Evolutionary conservation across 2,797 vertebrate genomes (phyloP).

Genomic region (Urophycis tenuis): DNA sequence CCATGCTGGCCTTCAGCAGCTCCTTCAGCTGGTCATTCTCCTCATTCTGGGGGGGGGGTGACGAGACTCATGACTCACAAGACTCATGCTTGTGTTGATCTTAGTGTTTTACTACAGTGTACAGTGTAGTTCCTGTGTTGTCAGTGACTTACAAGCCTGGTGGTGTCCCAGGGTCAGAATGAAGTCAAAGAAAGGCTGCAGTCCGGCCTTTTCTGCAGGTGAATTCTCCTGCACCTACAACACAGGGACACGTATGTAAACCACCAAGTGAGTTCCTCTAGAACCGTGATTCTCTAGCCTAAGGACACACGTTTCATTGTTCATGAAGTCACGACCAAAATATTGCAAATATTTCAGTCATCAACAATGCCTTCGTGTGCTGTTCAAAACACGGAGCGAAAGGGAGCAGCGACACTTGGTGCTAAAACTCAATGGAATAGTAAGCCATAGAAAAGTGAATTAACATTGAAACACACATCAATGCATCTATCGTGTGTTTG

Average conservation of each 20-base stretch:
- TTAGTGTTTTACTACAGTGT: neutral
- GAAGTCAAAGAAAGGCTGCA: conserved; percentile 96
- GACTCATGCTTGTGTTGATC: too few species aligned
- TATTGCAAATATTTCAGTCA: too few species aligned
- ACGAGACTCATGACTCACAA: too few species aligned
- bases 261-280: neutral
- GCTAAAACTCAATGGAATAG: too few species aligned
- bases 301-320: too few species aligned
- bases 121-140: neutral
- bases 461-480: too few species aligned
- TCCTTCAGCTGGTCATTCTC: conserved; percentile 89
- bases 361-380: too few species aligned
- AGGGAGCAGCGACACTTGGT: too few species aligned
- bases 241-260: neutral
- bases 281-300: too few species aligned
- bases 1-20: conserved; percentile 84
- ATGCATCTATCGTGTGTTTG: neutral
- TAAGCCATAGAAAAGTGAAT: too few species aligned
- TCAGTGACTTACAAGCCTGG: conserved; percentile 77
- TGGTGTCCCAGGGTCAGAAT: conserved; percentile 90
- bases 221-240: conserved; percentile 89
- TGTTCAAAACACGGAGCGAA: too few species aligned
- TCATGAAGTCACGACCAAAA: too few species aligned
- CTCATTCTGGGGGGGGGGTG: conserved; percentile 76
- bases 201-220: conserved; percentile 83